A percentile compares a stretch with the other conserved stretches of the same genome.
These are phyloP conservation scores for Rutpela maculata DNA, from an alignment of 2,888 invertebrate genomes.

Conservation along the genomic window DNA sequence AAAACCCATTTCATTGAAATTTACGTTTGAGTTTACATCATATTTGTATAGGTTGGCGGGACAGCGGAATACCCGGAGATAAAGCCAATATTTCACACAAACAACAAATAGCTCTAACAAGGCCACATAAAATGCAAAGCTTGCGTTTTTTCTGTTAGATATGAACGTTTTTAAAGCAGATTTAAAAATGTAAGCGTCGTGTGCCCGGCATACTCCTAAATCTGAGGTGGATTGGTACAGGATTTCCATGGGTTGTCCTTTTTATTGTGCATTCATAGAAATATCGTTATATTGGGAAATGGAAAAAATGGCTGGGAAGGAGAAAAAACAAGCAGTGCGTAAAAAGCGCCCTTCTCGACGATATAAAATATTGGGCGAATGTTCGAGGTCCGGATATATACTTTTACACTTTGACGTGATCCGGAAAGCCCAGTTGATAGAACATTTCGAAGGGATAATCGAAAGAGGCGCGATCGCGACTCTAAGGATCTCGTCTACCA, in stretches of 20 bases:
- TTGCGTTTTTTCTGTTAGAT: constrained; percentile 13
- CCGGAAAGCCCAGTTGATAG: constrained; percentile 53
- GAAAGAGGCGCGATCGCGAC: constrained; percentile 51
- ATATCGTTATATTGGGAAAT: neutral
- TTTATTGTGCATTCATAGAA: constrained; percentile 26
- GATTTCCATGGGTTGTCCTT: constrained; percentile 22
- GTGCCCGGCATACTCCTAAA: constrained; percentile 16
- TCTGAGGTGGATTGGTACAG: constrained; percentile 21
- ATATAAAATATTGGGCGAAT: constrained; percentile 32
- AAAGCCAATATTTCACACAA: neutral
- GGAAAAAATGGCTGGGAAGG: constrained; percentile 16
- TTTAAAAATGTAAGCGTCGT: constrained; percentile 22
- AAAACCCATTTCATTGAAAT: neutral
- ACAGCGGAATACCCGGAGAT: neutral
- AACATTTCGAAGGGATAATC: constrained; percentile 54
- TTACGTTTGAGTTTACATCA: neutral
- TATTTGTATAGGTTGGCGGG: neutral
- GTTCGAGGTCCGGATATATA: constrained; percentile 43
- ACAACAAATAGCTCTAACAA: constrained; percentile 22
- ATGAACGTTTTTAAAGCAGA: constrained; percentile 18
- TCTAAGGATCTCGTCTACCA: constrained; percentile 40
- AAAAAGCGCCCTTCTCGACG: neutral
- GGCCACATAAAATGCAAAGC: constrained; percentile 18
- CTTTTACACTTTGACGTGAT: constrained; percentile 51
- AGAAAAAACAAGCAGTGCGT: constrained; percentile 27